These are phyloP conservation scores for Agrilus cyanescens DNA, from an alignment of 2,888 invertebrate genomes.

Conservation along the genomic window DNA sequence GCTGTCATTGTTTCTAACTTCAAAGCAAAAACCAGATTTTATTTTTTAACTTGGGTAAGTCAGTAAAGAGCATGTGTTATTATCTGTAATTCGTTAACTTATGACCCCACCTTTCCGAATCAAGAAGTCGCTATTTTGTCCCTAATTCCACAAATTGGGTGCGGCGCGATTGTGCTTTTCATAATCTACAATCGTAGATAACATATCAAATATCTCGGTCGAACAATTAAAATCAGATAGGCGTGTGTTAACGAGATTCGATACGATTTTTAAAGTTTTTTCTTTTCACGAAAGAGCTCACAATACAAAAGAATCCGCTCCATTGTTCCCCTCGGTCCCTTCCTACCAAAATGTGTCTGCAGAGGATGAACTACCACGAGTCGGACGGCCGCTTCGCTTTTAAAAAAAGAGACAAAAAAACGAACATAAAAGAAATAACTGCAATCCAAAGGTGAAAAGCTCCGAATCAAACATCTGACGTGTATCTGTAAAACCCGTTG, in stretches of 20 bases:
- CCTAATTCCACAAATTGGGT: too few species aligned
- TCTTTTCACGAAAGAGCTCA: constrained; percentile 8
- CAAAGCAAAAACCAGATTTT: too few species aligned
- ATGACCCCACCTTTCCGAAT: too few species aligned
- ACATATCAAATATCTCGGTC: background rate
- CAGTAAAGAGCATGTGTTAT: too few species aligned
- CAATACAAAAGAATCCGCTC: constrained; percentile 9
- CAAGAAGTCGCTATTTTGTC: too few species aligned
- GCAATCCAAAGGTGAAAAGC: constrained; percentile 1
- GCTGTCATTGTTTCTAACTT: too few species aligned
- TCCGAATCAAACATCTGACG: too few species aligned
- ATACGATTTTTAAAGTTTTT: constrained; percentile 14
- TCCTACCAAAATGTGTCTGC: constrained; percentile 6
- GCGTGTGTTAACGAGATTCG: constrained; percentile 12
- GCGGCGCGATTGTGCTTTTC: too few species aligned
- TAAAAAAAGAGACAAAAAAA: constrained; percentile 4
- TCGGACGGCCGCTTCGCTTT: background rate
- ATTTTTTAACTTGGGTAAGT: too few species aligned
- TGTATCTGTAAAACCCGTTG: too few species aligned
- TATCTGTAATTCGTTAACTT: too few species aligned
- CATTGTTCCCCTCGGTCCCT: constrained; percentile 10
- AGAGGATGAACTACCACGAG: background rate
- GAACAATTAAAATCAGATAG: constrained; percentile 8
- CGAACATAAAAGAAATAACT: constrained; percentile 1
- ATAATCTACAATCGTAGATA: too few species aligned